phyloP scores from a whole-genome alignment of 2,797 vertebrate species.

The Triplophysa yarkandensis region DNA sequence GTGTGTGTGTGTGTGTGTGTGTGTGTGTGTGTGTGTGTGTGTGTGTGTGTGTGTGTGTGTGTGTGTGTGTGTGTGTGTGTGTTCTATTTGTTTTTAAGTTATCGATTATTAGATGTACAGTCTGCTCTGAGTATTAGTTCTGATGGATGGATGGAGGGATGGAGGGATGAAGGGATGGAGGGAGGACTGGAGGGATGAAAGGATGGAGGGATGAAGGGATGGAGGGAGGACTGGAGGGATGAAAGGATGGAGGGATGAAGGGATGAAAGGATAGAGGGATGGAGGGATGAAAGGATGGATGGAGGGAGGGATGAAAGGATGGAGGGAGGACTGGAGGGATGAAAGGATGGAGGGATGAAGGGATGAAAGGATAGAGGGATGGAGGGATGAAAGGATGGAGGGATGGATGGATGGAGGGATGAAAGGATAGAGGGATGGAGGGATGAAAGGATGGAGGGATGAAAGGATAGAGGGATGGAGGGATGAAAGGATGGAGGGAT shows the following conservation, averaged over 20 bases:
- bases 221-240: slow-evolving; percentile 1
- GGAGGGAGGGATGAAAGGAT: neutral
- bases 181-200: neutral
- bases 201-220: neutral
- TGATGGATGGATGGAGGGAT: neutral
- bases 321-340: slow-evolving; percentile 1
- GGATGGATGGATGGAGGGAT: too few species aligned
- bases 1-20: too few species aligned
- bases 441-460: neutral
- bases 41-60: too few species aligned
- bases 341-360: neutral
- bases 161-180: neutral
- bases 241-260: neutral
- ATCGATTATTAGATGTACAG: too few species aligned
- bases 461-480: neutral
- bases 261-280: neutral
- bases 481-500: neutral
- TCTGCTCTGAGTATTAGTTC: neutral
- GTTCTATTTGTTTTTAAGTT: too few species aligned
- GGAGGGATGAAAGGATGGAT: neutral
- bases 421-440: neutral
- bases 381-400: neutral
- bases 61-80: too few species aligned
- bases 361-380: neutral
- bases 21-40: too few species aligned